phyloP scores from a whole-genome alignment of 2,797 vertebrate genomes.

The Sparidentex hasta region DNA sequence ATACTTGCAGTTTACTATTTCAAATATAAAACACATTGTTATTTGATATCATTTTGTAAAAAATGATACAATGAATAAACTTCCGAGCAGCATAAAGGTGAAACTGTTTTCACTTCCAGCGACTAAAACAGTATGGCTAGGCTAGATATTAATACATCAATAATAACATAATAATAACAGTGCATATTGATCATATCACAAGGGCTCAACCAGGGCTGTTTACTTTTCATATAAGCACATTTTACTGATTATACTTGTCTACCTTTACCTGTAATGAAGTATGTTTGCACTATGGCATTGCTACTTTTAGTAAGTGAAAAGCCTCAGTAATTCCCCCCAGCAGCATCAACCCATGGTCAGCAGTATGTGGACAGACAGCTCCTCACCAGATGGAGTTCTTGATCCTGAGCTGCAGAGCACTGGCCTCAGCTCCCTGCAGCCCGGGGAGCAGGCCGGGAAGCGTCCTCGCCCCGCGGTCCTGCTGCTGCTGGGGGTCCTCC shows the following conservation, averaged over 20 bases:
- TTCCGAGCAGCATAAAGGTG: not conserved
- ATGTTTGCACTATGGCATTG: not conserved
- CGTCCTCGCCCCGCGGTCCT: slow-evolving; percentile 82
- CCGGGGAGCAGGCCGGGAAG: slow-evolving; percentile 90
- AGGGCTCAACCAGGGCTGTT: not conserved
- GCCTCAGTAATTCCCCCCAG: not conserved
- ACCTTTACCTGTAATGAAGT: not conserved
- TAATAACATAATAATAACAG: not conserved
- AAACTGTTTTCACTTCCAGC: not conserved
- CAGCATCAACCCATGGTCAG: not conserved
- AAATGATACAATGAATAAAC: not conserved
- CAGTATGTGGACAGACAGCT: slow-evolving; percentile 17
- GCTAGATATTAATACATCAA: not conserved
- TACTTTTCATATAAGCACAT: not conserved
- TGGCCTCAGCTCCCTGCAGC: slow-evolving; percentile 92
- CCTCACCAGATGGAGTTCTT: slow-evolving; percentile 98
- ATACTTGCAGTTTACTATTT: not conserved
- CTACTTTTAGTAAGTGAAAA: not conserved
- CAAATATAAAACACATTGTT: not conserved
- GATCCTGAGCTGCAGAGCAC: slow-evolving; percentile 94
- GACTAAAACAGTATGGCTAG: not conserved
- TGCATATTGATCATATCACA: not conserved
- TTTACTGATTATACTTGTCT: not conserved
- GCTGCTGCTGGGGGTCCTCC: slow-evolving; percentile 84
- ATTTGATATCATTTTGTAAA: not conserved